Evolutionary conservation across 2,888 invertebrate species (phyloP), one percentile per base, ranked within the genome.

Genomic region (Eupithecia dodoneata): DNA sequence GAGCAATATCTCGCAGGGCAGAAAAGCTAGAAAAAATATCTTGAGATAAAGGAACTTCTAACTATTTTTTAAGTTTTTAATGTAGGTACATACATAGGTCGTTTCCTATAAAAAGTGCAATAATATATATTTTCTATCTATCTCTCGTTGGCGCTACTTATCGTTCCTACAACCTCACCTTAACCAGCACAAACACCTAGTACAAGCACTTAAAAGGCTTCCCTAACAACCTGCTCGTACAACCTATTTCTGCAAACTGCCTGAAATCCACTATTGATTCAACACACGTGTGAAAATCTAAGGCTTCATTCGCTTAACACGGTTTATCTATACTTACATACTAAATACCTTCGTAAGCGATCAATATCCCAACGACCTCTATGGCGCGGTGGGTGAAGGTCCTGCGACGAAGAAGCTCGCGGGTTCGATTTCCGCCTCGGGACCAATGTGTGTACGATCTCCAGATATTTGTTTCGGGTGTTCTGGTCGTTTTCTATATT

Each of bases 121-220:
- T 0, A 30, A 30, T n/a, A n/a, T n/a, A 30, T 30, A 30, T 30
- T 30, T 30, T 30, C 30, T 30, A 30, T 30, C 30, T 30, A 30
- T 30, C 30, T 30, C 30, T 30, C 10, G 63, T 30, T 63, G 63
- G 63, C 63, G 30, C 18, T 63, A 30, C 63, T 63, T 30, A 30
- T 1, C 59, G 18, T 18, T 59, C 18, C 18, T 63, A 30, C 30
- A 18, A 9, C 30, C 10, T 3, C 63, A 18, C 30, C 10, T 59
- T 59, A 18, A 63, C 63, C 30, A 63, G 30, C 63, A 63, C 74
- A 71, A 79, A 76, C 74, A 78, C 65, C 76, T 72, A 70, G 74
- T 65, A 72, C 73, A 63, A 73, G 76, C 70, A 72, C 76, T 74
- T 79, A 72, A n/a, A 79, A 72, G 79, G 76, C 70, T 76, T 79